Base-by-base conservation (phyloP, 2,797 vertebrate genomes). In the Leptodactylus fallax region DNA sequence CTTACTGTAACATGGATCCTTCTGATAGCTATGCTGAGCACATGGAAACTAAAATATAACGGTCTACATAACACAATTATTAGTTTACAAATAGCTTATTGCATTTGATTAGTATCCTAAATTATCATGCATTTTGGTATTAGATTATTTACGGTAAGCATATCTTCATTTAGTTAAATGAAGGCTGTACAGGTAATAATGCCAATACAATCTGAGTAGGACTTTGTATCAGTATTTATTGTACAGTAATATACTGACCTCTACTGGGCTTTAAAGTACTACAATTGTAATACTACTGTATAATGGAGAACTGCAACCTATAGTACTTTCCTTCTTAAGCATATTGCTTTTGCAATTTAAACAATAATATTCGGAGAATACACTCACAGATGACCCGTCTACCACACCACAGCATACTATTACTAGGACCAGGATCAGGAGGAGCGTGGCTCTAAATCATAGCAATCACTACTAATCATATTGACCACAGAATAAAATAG, bases 241-340 rank as follows among this genome's bases (percentile, higher is more conserved):
- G 71, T 74, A 74, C 21, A 74, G 71, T 49, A 45, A 74, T n/a
- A 74, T 49, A 49, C 71, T 74, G 71, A 74, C 71, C 71, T 74
- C 71, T 74, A 8, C 71, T 49, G 71, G 71, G 19, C 71, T 74
- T 72, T 47, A 12, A 49, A 8, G 9, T 74, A n/a, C 71, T 49
- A 45, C 21, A 74, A 45, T 12, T 12, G 9, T 17, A 74, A 7
- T 16, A 17, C 7, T 23, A 69, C 13, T 27, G 16, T 16, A 7
- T 36, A 36, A 67, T n/a, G 9, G 3, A 74, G 9, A 49, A n/a
- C 69, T n/a, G 10, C 0, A 0, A 72, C 19, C 16, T 9, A 21
- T 3, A 45, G 14, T 69, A 47, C 69, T 17, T 72, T 72, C 3
- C 7, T 45, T 45, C 1, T 69, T 69, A 36, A 27, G 10, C 25